These are phyloP conservation scores for Bombus pascuorum DNA, from an alignment of 1,140 invertebrate species.

Conservation along the genomic window DNA sequence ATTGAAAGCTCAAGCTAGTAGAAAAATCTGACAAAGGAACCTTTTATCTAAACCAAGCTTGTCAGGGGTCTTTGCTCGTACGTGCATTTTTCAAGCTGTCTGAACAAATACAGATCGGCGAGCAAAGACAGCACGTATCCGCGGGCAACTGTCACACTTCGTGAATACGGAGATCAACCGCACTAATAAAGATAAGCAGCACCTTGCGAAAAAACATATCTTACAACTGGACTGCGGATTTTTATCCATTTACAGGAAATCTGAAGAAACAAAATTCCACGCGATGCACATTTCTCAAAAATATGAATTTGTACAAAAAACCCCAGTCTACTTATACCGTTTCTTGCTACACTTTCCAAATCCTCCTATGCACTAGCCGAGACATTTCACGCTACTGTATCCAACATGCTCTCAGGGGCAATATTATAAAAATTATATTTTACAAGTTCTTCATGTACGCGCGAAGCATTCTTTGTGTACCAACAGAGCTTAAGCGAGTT, in stretches of 20 bases:
- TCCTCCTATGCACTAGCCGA: no score
- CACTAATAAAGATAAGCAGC: no score
- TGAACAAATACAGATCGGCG: background rate
- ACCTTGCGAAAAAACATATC: background rate
- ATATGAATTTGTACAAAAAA: no score
- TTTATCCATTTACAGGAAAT: no score
- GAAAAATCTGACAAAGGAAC: background rate
- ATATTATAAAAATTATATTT: no score
- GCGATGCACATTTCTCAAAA: no score
- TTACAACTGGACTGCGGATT: background rate
- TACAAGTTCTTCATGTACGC: background rate
- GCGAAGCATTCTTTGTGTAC: background rate
- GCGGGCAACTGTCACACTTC: no score
- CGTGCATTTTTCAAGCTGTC: background rate
- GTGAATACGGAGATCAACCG: background rate
- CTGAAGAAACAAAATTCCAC: no score
- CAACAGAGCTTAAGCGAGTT: conserved; percentile 7
- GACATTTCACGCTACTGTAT: no score
- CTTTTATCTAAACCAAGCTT: background rate
- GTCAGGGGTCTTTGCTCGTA: background rate
- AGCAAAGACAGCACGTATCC: background rate
- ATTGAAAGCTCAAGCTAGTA: background rate
- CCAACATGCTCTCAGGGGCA: no score
- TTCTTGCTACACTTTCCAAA: no score
- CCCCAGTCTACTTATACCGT: no score